Evolutionary conservation across 2,113 vertebrate species (phyloP), one percentile per base, ranked within the genome.

Genomic region (Phalacrocorax pelagicus): DNA sequence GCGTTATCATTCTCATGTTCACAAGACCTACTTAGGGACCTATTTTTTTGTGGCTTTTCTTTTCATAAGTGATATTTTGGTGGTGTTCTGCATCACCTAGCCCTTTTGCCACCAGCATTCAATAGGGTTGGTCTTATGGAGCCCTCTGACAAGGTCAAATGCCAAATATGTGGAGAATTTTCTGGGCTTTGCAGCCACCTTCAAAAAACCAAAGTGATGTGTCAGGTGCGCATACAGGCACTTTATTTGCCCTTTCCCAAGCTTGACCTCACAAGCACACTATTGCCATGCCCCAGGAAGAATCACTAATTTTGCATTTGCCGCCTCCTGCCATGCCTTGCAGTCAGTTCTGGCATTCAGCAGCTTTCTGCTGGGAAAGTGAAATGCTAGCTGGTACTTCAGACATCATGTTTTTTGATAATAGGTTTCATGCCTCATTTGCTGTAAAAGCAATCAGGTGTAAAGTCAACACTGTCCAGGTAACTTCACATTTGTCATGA

Each of bases 361-460:
- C 57, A 86, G 15, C 36, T 90, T 70, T 92, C 75, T 82, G n/a
- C 77, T 51, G 36, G 81, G 73, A 88, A 97, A 95, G 94, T 57
- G 40, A 90, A 97, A 65, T 75, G 65, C n/a, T 44, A 59, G 52
- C 47, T 77, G 72, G 44, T 46, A 19, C 91, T 62, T 55, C 0
- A 23, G 90, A 91, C 82, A 62, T 94, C 6, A 0, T 95, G 93
- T 42, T 94, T 97, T 97, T 81, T 96, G 85, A 96, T 96, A 96
- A 83, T 81, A 95, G 29, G 44, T 95, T 97, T 97, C 90, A 96
- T 62, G 94, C 96, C 62, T 97, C 97, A 94, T 97, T 97, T 96
- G 52, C 63, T 84, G 34, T 77, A 92, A 96, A 96, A 97, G 80
- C 73, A 96, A 97, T 95, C 96, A 97, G 81, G 85, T 81, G 94